Evolutionary conservation across 2,797 vertebrate species (phyloP), one percentile per base, ranked within the genome.

Genomic region (Siniperca scherzeri): DNA sequence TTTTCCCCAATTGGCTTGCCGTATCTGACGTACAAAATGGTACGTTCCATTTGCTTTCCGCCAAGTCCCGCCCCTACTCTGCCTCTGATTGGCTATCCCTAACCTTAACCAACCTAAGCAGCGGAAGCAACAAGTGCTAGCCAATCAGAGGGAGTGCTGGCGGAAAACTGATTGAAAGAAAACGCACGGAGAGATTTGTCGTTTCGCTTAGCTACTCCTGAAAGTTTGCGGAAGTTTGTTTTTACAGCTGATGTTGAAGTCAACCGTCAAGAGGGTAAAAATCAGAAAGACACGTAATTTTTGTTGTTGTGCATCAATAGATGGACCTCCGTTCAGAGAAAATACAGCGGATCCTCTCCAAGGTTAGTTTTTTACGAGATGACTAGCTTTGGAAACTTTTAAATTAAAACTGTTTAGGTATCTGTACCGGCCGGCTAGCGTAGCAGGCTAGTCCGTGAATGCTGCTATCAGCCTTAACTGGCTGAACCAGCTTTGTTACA

Each of bases 281-380:
- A 12, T 13, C 19, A 36, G 12, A 53, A 0, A n/a, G 0, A 44
- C 42, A 0, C 1, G 4, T 0, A 5, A 13, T 33, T 13, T 3
- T 21, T 9, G 6, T 42, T 5, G 16, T 76, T 14, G 7, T 13
- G 36, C 9, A n/a, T 56, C 5, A 52, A 70, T 80, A 91, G 68
- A 97, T 97, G 96, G 96, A 97, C 70, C 89, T 96, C 2, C 78
- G 69, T 2, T 83, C 93, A 16, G 96, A 96, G 52, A 83, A 92
- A 52, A 82, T 93, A 52, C 92, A 95, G 87, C 93, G 87, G 83
- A 89, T 92, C 66, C 90, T 97, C 2, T 91, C 91, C 1, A 96
- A 95, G 96, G 96, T 96, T 25, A 61, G 95, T 91, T 7, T 2
- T 9, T 19, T 10, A 19, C 0, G 0, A 16, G 0, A 53, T 0